Percentiles rank a stretch among this genome's conserved stretches.
These are phyloP conservation scores for Orthochromis indermauri DNA, from an alignment of 2,113 vertebrate genomes.

Conservation along the genomic window DNA sequence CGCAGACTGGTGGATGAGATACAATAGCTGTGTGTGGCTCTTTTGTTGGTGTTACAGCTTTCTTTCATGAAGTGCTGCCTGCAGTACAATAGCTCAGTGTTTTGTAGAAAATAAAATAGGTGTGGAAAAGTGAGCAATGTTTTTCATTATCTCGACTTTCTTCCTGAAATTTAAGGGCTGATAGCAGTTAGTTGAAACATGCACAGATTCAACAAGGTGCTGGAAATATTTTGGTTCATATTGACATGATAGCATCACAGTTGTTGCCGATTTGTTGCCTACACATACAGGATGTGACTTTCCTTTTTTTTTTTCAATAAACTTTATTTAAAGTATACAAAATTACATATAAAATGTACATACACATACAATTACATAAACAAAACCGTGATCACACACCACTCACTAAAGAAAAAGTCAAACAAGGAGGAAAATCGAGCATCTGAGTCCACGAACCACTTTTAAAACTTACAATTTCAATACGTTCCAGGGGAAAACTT, in stretches of 20 bases:
- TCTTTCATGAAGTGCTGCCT: not conserved
- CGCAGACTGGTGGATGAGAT: not conserved
- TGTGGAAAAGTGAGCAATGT: not conserved
- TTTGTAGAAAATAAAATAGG: not conserved
- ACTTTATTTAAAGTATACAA: no score
- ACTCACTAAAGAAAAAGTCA: no score
- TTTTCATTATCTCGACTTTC: not conserved
- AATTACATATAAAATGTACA: no score
- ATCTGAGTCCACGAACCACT: no score
- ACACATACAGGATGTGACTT: not conserved
- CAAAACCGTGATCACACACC: no score
- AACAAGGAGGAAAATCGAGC: no score
- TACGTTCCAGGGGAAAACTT: no score
- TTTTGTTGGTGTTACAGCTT: not conserved
- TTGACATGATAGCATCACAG: not conserved
- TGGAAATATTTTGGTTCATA: not conserved
- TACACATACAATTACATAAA: no score
- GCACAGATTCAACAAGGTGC: not conserved
- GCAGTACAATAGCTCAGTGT: not conserved
- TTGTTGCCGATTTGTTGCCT: not conserved
- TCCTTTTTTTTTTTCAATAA: not conserved
- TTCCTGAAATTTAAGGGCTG: not conserved
- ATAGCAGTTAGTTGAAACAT: not conserved
- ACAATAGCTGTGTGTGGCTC: slow-evolving; percentile 24
- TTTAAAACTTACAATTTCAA: no score